Evolutionary conservation across 1,140 invertebrate genomes (phyloP), one percentile per base, ranked within the genome.

Genomic region (Halictus rubicundus): DNA sequence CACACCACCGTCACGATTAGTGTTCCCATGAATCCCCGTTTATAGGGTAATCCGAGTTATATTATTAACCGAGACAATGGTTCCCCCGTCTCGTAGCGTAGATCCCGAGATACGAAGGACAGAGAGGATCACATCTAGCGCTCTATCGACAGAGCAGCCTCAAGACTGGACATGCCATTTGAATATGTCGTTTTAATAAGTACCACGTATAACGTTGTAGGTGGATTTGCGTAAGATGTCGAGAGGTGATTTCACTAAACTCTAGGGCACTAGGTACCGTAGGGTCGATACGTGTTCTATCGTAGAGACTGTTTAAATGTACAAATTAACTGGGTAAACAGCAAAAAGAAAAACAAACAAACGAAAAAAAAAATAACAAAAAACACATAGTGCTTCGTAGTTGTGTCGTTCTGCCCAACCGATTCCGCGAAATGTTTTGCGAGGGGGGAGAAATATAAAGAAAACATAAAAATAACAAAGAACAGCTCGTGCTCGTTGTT

Each of bases 301-400:
- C 85, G 85, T 87, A 87, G 85, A 86, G 85, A 86, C 85, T 87
- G 85, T 87, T 86, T 81, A 83, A 86, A 87, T 87, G 85, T 87
- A 87, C 84, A 86, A 87, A 87, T 71, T 86, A 78, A 83, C 85
- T 75, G 73, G 75, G 25, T 86, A 86, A 74, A 32, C 1, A 32
- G 32, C 5, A 32, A 32, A 2, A 32, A 32, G 5, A 2, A 32
- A 32, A 32, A 32, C 3, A 32, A 32, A 32, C 32, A 32, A 32
- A 32, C 32, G n/a, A 32, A 32, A 32, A 32, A 32, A 32, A 32
- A 32, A 32, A 5, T 32, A 32, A 32, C 27, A 32, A 16, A 19
- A 1, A 46, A 46, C 10, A 16, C 14, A 42, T 83, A 86, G 75
- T 65, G 75, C 65, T 77, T 70, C 23, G 68, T 79, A 79, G 78